phyloP scores from a whole-genome alignment of 2,113 vertebrate species.

The Sprattus sprattus region DNA sequence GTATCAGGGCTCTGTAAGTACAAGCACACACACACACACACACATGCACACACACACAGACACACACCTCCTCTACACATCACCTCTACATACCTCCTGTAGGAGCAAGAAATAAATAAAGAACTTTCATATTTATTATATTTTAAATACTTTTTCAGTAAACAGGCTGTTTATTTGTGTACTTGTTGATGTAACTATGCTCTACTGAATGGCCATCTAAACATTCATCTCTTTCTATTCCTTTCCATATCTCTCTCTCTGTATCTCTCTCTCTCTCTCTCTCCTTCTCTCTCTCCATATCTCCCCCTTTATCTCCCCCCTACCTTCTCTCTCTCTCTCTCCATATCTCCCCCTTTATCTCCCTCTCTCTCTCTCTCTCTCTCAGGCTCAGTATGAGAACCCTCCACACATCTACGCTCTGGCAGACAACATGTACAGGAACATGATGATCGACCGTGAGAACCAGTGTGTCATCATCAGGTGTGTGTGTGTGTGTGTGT shows the following conservation, averaged over 20 bases:
- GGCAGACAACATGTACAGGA: slow-evolving; percentile 96
- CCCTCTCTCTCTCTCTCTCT: not conserved
- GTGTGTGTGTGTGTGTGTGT: slow-evolving; percentile 63
- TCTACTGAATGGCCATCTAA: too few species aligned
- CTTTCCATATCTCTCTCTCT: not conserved
- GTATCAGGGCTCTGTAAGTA: too few species aligned
- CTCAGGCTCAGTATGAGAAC: slow-evolving; percentile 95
- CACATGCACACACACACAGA: not conserved
- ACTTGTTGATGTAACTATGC: not conserved
- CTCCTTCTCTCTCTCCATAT: not conserved
- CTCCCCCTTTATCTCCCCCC: not conserved
- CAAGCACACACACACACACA: not conserved
- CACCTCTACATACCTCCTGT: too few species aligned
- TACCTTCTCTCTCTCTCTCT: not conserved
- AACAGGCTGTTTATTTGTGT: too few species aligned
- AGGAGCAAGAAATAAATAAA: too few species aligned
- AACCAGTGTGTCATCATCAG: slow-evolving; percentile 99
- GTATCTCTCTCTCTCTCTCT: not conserved
- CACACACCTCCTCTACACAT: too few species aligned
- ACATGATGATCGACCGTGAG: slow-evolving; percentile 98
- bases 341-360: not conserved
- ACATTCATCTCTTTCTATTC: not conserved
- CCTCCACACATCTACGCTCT: slow-evolving; percentile 97
- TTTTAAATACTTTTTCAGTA: too few species aligned
- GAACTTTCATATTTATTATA: too few species aligned